Evolutionary conservation across 2,113 vertebrate genomes (phyloP).

Genomic region (Prionailurus viverrinus): DNA sequence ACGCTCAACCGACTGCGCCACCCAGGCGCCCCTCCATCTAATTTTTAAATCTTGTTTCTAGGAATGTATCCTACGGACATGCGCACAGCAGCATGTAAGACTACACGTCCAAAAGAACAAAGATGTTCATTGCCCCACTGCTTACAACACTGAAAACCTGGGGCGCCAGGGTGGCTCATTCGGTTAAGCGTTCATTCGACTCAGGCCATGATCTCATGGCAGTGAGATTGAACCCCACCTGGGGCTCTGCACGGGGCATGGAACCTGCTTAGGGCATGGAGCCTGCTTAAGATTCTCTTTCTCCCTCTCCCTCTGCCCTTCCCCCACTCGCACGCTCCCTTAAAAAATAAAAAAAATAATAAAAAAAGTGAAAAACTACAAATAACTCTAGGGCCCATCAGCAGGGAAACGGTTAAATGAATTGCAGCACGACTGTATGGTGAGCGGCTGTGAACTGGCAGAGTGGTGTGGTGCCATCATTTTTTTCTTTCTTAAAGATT

Average conservation of each 20-base stretch:
- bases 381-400: not conserved
- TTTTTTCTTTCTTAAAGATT: constrained; percentile 1
- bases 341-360: not conserved
- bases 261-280: too few relatives aligned
- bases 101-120: not conserved
- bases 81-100: not conserved
- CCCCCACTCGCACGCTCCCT: too few relatives aligned
- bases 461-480: not conserved
- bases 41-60: not conserved
- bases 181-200: too few relatives aligned
- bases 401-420: not conserved
- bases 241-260: too few relatives aligned
- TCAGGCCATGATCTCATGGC: too few relatives aligned
- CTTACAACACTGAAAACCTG: not conserved
- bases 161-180: too few relatives aligned
- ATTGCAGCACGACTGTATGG: not conserved
- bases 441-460: not conserved
- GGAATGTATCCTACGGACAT: not conserved
- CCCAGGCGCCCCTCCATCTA: too few relatives aligned
- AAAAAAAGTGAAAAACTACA: not conserved
- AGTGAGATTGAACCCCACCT: too few relatives aligned
- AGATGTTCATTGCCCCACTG: not conserved
- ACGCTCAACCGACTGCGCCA: too few relatives aligned
- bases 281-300: too few relatives aligned
- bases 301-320: too few relatives aligned